Conservation (phyloP, 2,113 vertebrate genomes). For the Calyptomena viridis region DNA sequence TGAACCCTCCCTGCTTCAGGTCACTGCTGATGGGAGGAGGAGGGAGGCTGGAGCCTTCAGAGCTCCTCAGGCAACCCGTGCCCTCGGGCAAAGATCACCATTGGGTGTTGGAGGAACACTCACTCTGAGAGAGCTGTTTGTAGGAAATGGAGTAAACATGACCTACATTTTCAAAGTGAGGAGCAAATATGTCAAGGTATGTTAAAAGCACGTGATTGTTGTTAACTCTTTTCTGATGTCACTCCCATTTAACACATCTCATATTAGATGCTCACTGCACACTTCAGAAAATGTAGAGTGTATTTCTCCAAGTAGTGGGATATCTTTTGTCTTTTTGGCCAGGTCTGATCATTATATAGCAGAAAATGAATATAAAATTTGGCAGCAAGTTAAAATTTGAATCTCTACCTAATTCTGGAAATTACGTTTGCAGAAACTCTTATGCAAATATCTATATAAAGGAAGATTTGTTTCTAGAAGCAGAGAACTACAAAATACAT, state of each 20-base stretch:
- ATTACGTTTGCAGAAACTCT: neutral
- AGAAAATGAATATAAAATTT: neutral
- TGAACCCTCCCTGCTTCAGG: neutral
- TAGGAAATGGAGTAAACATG: neutral
- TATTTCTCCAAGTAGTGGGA: neutral
- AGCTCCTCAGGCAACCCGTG: neutral
- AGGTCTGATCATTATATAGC: neutral
- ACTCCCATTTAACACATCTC: neutral
- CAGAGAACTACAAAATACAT: neutral
- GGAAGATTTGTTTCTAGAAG: neutral
- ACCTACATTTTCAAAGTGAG: constrained; percentile 9
- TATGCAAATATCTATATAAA: neutral
- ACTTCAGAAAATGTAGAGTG: neutral
- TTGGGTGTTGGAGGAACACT: neutral
- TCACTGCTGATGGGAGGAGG: neutral
- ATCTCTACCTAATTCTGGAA: neutral
- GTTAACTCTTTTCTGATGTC: neutral
- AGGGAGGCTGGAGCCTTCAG: neutral
- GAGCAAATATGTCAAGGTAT: neutral
- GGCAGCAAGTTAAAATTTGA: neutral
- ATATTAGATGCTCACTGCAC: neutral
- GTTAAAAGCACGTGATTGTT: neutral
- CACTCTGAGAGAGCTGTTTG: neutral
- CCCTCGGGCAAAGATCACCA: neutral
- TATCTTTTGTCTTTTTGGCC: neutral